Evolutionary conservation across 2,113 vertebrate species (phyloP), one percentile per base, ranked within the genome.

Genomic region (Catharus fuscescens): DNA sequence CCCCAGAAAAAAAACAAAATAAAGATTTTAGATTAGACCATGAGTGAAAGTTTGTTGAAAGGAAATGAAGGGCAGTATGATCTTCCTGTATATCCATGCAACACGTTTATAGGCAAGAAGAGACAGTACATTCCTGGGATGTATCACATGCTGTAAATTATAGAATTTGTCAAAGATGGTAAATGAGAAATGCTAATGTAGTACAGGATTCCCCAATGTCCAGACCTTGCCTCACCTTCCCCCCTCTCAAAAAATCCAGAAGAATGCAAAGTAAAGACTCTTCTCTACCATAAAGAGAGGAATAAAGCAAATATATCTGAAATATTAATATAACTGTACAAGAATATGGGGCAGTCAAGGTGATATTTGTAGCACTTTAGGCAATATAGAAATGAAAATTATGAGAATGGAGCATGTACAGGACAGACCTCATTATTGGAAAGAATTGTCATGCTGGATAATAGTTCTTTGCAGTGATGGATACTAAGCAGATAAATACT

Each of bases 241-340:
- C 3, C 9, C 1, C 9, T 44, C 34, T 57, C 17, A 10, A 45
- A 44, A 80, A 6, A 2, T 2, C 5, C 5, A 14, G 4, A 88
- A 34, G 32, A 61, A 40, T 29, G 16, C 14, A 56, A 6, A 42
- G 8, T 61, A 36, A 17, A 62, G 14, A 32, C 5, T 62, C 44
- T 36, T 71, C 17, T 69, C 15, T 53, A 3, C 9, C 4, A 6
- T 47, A 44, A 82, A 36, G 28, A 48, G 13, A n/a, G 7, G 18
- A 73, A 48, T 67, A 72, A 84, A 31, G 6, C 47, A 76, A 17
- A 76, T 85, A 4, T 53, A 25, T 59, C 7, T 76, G 61, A 72
- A 90, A 59, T 56, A 24, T 19, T 88, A n/a, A 34, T 14, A 6
- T 18, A 72, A 31, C 32, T 42, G 12, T 60, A 36, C 8, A 15